Evolutionary conservation across 2,888 invertebrate genomes (phyloP).

Genomic region (Amiota mariae): DNA sequence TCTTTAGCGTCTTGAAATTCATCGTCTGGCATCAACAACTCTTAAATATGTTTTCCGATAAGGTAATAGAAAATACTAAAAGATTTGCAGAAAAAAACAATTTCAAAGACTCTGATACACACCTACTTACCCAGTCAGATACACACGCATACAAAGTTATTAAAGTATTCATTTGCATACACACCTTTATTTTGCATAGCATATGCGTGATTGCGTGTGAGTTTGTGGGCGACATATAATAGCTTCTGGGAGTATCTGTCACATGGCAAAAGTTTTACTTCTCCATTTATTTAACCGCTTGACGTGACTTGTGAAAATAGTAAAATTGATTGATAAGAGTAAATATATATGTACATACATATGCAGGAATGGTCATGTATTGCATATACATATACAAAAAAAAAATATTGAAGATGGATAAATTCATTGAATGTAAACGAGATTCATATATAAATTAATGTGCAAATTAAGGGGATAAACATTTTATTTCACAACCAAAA

Average conservation of each 20-base stretch:
- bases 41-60: slow-evolving; percentile 56
- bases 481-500: neutral
- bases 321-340: neutral
- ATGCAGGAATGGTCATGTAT: neutral
- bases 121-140: neutral
- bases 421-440: neutral
- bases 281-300: too few species aligned
- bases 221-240: neutral
- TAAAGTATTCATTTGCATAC: neutral
- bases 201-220: neutral
- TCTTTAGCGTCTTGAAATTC: slow-evolving; percentile 40
- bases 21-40: slow-evolving; percentile 39
- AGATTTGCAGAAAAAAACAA: slow-evolving; percentile 19
- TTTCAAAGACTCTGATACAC: neutral
- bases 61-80: slow-evolving; percentile 57
- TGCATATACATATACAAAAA: neutral
- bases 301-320: neutral
- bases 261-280: neutral
- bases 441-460: neutral
- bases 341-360: neutral
- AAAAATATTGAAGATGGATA: neutral
- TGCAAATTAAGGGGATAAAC: slow-evolving; percentile 14
- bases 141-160: neutral
- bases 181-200: slow-evolving; percentile 15
- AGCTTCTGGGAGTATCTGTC: neutral